Conservation (phyloP, 1,140 invertebrate genomes). For the Maniola jurtina region DNA sequence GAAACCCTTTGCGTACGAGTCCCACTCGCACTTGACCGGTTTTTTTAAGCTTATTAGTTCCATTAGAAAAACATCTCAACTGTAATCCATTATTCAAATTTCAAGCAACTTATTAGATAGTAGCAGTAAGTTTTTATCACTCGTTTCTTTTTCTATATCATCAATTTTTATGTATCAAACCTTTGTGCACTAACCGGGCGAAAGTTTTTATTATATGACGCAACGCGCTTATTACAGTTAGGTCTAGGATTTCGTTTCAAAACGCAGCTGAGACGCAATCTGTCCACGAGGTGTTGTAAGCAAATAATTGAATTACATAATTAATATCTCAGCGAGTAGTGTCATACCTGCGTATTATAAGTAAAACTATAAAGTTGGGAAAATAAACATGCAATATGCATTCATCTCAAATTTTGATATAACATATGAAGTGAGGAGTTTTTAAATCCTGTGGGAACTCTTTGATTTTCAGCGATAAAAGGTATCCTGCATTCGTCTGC, state of each 20-base stretch:
- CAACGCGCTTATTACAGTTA: conserved; percentile 7
- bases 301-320: conserved; percentile 19
- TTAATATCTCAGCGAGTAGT: neutral
- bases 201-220: conserved; percentile 21
- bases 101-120: neutral
- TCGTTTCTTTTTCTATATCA: conserved; percentile 5
- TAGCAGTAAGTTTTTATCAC: neutral
- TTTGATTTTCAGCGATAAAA: too few relatives aligned
- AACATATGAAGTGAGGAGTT: too few relatives aligned
- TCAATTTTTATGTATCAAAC: conserved; percentile 4
- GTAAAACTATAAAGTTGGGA: neutral
- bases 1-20: too few relatives aligned
- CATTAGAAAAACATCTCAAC: too few relatives aligned
- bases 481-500: too few relatives aligned
- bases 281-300: conserved; percentile 21
- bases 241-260: conserved; percentile 29
- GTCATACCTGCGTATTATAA: neutral
- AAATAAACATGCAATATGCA: neutral
- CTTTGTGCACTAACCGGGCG: conserved; percentile 12
- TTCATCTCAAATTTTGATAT: too few relatives aligned
- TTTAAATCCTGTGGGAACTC: too few relatives aligned
- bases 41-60: too few relatives aligned
- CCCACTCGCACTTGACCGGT: too few relatives aligned
- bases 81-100: neutral
- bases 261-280: conserved; percentile 20